phyloP scores from a whole-genome alignment of 1,140 invertebrate species.

The Pentalonia nigronervosa region DNA sequence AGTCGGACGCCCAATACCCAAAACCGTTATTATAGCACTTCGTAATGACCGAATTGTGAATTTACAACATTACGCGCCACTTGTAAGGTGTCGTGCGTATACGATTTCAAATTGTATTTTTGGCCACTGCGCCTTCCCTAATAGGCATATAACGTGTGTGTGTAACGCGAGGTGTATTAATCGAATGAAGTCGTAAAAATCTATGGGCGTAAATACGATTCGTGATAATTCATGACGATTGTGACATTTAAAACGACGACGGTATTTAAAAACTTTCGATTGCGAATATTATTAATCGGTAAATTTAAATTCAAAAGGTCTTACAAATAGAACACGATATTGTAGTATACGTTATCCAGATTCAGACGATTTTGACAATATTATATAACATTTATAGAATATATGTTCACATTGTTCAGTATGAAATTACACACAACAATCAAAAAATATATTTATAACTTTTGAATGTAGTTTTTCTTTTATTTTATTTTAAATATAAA shows the following conservation, averaged over 20 bases:
- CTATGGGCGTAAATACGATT: neutral
- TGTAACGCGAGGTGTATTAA: too few relatives aligned
- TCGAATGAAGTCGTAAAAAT: conserved; percentile 1
- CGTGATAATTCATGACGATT: neutral
- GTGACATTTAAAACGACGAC: neutral
- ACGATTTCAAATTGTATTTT: conserved; percentile 8
- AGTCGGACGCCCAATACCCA: neutral
- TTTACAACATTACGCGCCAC: neutral
- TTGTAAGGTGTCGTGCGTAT: neutral
- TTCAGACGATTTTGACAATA: too few relatives aligned
- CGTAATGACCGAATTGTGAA: neutral
- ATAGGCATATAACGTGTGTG: neutral
- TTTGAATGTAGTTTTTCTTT: neutral
- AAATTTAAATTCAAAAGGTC: neutral
- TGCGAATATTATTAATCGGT: neutral
- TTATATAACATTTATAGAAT: neutral
- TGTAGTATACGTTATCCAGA: too few relatives aligned
- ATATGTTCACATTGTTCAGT: neutral
- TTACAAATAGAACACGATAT: too few relatives aligned
- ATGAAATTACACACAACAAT: neutral
- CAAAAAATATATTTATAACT: neutral
- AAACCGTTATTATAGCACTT: neutral
- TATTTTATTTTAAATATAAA: neutral
- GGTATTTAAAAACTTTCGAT: neutral
- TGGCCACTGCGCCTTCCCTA: neutral